Percentiles rank a stretch among this genome's conserved stretches.
phyloP scores from a whole-genome alignment of 2,797 vertebrate genomes.

The Zonotrichia albicollis region DNA sequence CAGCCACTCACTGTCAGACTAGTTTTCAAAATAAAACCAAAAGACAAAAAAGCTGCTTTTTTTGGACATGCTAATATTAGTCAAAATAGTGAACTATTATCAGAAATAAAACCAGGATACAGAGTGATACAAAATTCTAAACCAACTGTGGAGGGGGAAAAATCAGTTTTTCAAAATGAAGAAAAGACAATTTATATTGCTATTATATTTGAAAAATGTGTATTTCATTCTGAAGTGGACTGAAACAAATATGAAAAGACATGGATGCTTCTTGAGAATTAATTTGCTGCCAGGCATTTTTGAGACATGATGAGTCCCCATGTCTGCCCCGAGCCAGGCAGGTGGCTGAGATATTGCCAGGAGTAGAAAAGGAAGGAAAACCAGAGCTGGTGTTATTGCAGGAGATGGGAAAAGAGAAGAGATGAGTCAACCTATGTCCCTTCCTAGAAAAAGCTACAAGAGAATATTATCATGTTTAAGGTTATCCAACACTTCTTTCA shows the following conservation, averaged over 20 bases:
- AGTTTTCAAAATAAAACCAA: constrained; percentile 17
- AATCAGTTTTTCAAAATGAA: neutral
- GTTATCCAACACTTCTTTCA: neutral
- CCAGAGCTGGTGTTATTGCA: neutral
- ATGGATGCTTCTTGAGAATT: neutral
- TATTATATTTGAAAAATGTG: neutral
- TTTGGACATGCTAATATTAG: neutral
- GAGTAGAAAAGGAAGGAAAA: neutral
- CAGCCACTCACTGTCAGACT: neutral
- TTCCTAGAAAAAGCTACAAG: neutral
- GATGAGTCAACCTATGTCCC: neutral
- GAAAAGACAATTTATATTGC: neutral
- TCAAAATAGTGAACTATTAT: neutral
- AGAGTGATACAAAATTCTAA: neutral
- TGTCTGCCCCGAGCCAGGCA: neutral
- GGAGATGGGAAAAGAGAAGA: neutral
- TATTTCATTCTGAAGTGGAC: neutral
- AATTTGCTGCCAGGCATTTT: neutral
- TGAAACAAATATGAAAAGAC: neutral
- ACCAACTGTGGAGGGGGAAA: neutral
- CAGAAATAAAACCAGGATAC: neutral
- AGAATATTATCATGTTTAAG: neutral
- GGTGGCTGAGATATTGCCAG: fast-evolving
- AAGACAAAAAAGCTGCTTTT: neutral
- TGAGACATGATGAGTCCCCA: neutral